A percentile compares a stretch with the other conserved stretches of the same genome.
Conservation (phyloP, 2,113 vertebrate genomes). For the Anolis sagrei region DNA sequence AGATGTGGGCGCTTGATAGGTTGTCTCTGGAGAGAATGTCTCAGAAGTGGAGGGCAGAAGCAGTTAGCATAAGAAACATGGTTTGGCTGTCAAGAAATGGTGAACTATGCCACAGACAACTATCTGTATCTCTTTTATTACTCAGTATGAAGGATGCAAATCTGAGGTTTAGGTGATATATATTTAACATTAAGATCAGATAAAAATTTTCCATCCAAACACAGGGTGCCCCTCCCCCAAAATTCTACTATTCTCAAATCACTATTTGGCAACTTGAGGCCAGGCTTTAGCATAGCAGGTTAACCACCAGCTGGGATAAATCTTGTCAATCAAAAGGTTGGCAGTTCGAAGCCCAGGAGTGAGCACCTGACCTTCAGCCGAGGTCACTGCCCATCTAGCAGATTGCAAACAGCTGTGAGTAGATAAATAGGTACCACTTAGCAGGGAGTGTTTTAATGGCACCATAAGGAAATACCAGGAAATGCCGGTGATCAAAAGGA, state of each 20-base stretch:
- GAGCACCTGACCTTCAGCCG: too few relatives aligned
- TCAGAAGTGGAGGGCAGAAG: background rate
- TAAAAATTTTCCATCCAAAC: background rate
- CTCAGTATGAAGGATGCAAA: background rate
- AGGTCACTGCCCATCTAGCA: too few relatives aligned
- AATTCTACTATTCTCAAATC: background rate
- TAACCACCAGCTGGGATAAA: too few relatives aligned
- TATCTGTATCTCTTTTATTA: background rate
- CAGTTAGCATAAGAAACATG: background rate
- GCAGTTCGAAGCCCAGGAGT: too few relatives aligned
- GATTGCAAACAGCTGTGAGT: too few relatives aligned
- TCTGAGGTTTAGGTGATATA: constrained; percentile 30
- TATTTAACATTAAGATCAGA: background rate
- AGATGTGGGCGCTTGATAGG: background rate
- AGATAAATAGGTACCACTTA: too few relatives aligned
- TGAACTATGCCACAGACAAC: background rate
- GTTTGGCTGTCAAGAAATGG: background rate
- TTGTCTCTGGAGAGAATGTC: background rate
- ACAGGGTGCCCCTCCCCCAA: background rate
- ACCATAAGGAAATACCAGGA: too few relatives aligned
- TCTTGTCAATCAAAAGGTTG: too few relatives aligned
- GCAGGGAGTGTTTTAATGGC: too few relatives aligned
- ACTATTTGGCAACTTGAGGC: background rate
- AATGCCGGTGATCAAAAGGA: too few relatives aligned
- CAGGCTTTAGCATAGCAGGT: too few relatives aligned